Conservation (phyloP, 2,113 vertebrate species). For the Scolopax mira region DNA sequence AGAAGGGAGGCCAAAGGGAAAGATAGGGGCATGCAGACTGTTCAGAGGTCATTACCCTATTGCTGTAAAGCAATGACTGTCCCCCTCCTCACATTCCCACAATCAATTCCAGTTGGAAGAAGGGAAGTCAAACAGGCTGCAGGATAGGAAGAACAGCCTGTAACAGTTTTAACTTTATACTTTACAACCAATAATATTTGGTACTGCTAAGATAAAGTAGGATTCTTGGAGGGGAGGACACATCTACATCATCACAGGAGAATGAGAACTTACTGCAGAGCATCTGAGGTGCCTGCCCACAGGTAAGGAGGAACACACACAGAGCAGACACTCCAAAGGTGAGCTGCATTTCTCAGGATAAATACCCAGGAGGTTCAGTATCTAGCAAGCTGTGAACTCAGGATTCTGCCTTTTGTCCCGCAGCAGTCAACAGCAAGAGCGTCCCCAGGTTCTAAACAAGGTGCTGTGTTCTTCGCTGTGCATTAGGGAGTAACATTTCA, state of each 20-base stretch:
- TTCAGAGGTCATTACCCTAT: rapidly evolving
- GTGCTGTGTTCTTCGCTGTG: not conserved
- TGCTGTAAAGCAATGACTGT: not conserved
- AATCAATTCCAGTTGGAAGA: not conserved
- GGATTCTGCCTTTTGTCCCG: not conserved
- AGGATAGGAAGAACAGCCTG: not conserved
- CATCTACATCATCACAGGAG: not conserved
- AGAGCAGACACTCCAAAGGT: not conserved
- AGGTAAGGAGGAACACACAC: rapidly evolving
- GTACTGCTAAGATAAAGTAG: not conserved
- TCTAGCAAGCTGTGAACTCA: not conserved
- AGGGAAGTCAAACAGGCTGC: not conserved
- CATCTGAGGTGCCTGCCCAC: not conserved
- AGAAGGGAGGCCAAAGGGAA: not conserved
- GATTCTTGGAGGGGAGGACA: not conserved
- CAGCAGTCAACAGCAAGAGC: not conserved
- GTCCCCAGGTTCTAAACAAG: not conserved
- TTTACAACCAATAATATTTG: not conserved
- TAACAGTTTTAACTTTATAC: not conserved
- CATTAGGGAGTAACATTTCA: not conserved
- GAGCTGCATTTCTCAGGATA: not conserved
- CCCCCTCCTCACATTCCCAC: not conserved
- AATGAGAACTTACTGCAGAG: not conserved
- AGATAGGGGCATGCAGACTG: not conserved
- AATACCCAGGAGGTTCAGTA: not conserved